phyloP scores from a whole-genome alignment of 2,888 invertebrate genomes.

The Chrysopilus asiliformis region DNA sequence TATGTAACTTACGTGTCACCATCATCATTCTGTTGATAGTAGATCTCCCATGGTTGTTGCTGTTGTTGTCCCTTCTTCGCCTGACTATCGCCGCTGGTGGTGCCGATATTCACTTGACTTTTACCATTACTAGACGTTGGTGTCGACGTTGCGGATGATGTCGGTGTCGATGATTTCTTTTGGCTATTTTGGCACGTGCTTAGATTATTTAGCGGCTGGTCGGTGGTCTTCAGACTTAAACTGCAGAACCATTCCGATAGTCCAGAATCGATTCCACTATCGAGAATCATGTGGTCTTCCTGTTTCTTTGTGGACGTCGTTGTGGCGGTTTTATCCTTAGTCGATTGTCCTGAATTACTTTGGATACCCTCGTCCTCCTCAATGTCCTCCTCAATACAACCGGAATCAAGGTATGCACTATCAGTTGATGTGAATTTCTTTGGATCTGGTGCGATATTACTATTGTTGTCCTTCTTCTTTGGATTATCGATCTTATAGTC shows the following conservation, averaged over 20 bases:
- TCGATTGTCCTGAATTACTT: no score
- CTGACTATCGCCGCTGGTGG: constrained; percentile 15
- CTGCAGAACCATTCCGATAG: constrained; percentile 49
- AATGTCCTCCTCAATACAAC: constrained; percentile 21
- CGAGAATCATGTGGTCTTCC: constrained; percentile 42
- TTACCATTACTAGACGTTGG: constrained; percentile 9
- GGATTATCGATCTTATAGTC: constrained; percentile 16
- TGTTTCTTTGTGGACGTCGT: no score
- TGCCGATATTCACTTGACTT: constrained; percentile 5
- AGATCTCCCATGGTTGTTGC: constrained; percentile 46
- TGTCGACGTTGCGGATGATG: constrained; percentile 12
- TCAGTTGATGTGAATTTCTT: not conserved
- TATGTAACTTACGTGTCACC: constrained; percentile 70
- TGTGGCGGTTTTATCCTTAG: constrained; percentile 13
- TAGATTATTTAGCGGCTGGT: constrained; percentile 11
- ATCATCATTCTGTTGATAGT: constrained; percentile 66
- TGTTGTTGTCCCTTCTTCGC: constrained; percentile 16
- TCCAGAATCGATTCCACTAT: constrained; percentile 33
- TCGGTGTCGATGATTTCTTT: constrained; percentile 8
- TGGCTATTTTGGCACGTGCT: constrained; percentile 14
- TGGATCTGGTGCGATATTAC: not conserved
- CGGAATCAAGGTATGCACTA: constrained; percentile 20
- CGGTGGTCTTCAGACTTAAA: constrained; percentile 32
- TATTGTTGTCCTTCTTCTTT: no score
- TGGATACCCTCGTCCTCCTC: constrained; percentile 14